Evolutionary conservation across 2,888 invertebrate genomes (phyloP).

Genomic region (Folsomia candida): DNA sequence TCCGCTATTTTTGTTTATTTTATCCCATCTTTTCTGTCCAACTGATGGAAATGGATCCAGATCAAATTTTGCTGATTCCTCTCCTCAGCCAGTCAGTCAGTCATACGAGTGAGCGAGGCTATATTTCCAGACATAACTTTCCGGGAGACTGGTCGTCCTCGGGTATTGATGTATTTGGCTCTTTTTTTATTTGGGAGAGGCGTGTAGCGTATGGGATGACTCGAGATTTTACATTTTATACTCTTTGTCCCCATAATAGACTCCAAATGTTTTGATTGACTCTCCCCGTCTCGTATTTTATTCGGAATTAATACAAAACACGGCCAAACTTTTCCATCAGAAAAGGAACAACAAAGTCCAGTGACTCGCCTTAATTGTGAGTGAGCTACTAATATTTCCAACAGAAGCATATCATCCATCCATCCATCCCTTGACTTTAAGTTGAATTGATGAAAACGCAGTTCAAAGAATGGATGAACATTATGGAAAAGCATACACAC

Average conservation of each 20-base stretch:
- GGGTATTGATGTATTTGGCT: neutral
- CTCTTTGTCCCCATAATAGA: conserved; percentile 5
- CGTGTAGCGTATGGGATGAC: neutral
- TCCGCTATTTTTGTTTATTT: neutral
- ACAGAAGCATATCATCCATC: no score
- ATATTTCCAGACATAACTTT: neutral
- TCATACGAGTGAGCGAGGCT: no score
- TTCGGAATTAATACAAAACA: neutral
- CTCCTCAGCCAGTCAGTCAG: neutral
- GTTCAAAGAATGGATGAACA: neutral
- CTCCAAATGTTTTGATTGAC: conserved; percentile 8
- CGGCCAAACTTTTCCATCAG: neutral
- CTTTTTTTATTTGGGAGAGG: neutral
- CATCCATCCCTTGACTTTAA: neutral
- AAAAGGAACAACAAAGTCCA: no score
- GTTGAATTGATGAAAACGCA: neutral
- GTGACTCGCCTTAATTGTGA: neutral
- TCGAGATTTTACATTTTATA: neutral
- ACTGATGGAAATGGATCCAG: neutral
- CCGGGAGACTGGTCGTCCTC: neutral
- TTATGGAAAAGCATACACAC: neutral
- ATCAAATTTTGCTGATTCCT: neutral
- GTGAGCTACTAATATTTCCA: neutral
- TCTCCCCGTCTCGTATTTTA: neutral
- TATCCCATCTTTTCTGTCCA: neutral